phyloP scores from a whole-genome alignment of 1,140 invertebrate species.

The Nephotettix cincticeps region DNA sequence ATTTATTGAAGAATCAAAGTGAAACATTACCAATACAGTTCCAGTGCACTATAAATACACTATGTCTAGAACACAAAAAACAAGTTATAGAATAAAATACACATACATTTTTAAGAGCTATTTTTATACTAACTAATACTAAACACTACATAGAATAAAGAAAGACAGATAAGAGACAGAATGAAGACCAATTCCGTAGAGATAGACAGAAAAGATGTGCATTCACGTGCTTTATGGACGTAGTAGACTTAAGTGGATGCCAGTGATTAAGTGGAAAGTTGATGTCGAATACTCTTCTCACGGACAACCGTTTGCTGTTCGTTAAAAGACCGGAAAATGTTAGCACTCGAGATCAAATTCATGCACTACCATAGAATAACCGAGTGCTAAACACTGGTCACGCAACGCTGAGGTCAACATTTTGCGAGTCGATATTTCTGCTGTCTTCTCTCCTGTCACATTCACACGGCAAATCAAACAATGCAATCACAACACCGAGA shows the following conservation, averaged over 20 bases:
- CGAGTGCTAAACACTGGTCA: too few species aligned
- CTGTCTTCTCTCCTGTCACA: too few species aligned
- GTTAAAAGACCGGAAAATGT: too few species aligned
- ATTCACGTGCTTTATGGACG: not conserved
- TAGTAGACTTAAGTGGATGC: not conserved
- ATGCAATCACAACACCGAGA: too few species aligned
- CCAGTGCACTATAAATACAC: slow-evolving; percentile 3
- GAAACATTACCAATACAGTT: not conserved
- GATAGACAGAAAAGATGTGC: not conserved
- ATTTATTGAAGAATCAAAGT: too few species aligned
- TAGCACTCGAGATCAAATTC: too few species aligned
- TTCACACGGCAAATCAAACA: too few species aligned
- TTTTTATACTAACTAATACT: not conserved
- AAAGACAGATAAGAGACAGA: slow-evolving; percentile 1
- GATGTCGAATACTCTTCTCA: too few species aligned
- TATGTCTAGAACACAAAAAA: not conserved
- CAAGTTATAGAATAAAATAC: slow-evolving; percentile 8
- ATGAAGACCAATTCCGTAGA: slow-evolving; percentile 12
- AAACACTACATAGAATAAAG: slow-evolving; percentile 1
- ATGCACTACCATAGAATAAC: too few species aligned
- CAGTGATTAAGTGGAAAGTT: not conserved
- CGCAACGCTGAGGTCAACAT: too few species aligned
- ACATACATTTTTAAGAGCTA: not conserved
- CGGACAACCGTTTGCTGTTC: too few species aligned
- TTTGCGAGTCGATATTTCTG: too few species aligned